A percentile compares a stretch with the other conserved stretches of the same genome.
Evolutionary conservation across 2,888 invertebrate species (phyloP).

Genomic region (Lasioglossum villosulum): DNA sequence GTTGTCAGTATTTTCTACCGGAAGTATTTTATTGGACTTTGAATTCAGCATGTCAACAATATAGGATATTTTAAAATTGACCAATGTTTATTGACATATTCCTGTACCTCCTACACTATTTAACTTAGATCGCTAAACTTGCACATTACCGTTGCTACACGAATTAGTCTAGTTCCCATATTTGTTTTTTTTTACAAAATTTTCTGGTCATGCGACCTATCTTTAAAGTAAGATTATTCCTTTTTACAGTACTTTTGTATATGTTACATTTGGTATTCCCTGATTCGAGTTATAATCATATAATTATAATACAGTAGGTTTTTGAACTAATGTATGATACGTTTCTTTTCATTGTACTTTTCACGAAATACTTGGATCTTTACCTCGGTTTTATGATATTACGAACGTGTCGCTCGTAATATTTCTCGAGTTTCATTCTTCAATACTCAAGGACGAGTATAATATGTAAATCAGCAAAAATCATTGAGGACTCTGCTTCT

Average conservation of each 20-base stretch:
- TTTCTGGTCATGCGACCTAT: constrained; percentile 31
- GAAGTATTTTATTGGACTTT: constrained; percentile 15
- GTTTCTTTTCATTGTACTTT: constrained; percentile 66
- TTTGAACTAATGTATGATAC: constrained; percentile 56
- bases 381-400: constrained; percentile 25
- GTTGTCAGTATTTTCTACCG: constrained; percentile 21
- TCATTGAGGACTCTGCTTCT: background rate
- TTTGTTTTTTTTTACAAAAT: constrained; percentile 58
- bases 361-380: constrained; percentile 61
- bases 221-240: constrained; percentile 32
- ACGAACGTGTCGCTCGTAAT: constrained; percentile 22
- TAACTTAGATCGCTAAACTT: constrained; percentile 45
- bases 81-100: constrained; percentile 70
- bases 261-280: constrained; percentile 66
- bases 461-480: background rate
- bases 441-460: background rate
- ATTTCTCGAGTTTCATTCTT: constrained; percentile 13
- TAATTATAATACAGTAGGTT: constrained; percentile 55
- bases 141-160: constrained; percentile 38
- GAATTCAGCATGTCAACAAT: constrained; percentile 15
- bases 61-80: constrained; percentile 65
- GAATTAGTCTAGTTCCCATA: constrained; percentile 22
- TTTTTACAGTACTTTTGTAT: constrained; percentile 56
- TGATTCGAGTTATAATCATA: constrained; percentile 65
- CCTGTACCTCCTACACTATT: constrained; percentile 54